phyloP scores from a whole-genome alignment of 1,140 invertebrate species.

The Plodia interpunctella region DNA sequence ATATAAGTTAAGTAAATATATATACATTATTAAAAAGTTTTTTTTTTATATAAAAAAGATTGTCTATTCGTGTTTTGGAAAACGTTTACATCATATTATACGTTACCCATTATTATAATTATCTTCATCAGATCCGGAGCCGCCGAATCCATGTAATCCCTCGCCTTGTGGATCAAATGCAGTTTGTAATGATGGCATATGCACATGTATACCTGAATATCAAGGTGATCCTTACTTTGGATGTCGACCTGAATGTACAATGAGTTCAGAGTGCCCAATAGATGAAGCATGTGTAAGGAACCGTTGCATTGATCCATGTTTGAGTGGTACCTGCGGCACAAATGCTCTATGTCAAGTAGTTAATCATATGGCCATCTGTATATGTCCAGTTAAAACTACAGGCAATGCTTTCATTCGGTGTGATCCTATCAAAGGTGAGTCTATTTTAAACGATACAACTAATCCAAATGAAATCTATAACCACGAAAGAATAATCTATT shows the following conservation, averaged over 20 bases:
- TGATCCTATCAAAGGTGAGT: conserved; percentile 78
- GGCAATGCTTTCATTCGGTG: conserved; percentile 85
- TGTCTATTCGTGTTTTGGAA: background rate
- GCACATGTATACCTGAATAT: conserved; percentile 86
- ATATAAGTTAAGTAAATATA: no score
- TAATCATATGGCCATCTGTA: conserved; percentile 87
- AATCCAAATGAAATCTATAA: no score
- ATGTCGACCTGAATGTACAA: conserved; percentile 83
- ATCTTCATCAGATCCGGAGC: conserved; percentile 44
- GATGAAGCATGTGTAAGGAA: conserved; percentile 84
- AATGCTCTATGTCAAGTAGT: conserved; percentile 85
- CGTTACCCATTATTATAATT: no score
- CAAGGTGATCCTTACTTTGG: conserved; percentile 83
- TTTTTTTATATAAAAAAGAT: no score
- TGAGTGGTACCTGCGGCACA: conserved; percentile 80
- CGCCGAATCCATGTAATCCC: conserved; percentile 78
- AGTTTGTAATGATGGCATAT: conserved; percentile 85
- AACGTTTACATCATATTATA: conserved; percentile 7
- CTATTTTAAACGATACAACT: conserved; percentile 12
- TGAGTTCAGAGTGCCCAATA: conserved; percentile 84
- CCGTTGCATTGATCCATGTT: conserved; percentile 85
- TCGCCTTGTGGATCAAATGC: conserved; percentile 85
- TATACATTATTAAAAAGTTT: no score
- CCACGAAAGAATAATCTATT: no score
- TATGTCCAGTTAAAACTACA: conserved; percentile 81